Evolutionary conservation across 2,113 vertebrate species (phyloP), one percentile per base, ranked within the genome.

Genomic region (Hymenochirus boettgeri): DNA sequence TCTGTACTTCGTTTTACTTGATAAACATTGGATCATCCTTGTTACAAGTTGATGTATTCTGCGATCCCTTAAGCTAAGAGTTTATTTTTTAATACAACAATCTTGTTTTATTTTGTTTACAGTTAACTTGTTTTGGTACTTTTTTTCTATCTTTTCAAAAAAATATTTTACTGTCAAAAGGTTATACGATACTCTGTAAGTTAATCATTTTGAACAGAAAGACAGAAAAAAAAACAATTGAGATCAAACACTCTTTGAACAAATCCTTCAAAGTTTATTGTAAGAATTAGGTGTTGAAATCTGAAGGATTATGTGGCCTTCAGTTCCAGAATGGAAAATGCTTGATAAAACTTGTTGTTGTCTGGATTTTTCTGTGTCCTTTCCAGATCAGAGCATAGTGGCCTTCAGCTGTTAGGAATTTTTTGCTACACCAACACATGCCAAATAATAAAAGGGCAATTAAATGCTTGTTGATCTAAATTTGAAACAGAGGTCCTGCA

Each of bases 281-380:
- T 57, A 39, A n/a, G 65, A 69, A 69, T 59, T 69, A 69, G 47
- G 57, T 69, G 65, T 60, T 69, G 65, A 60, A 69, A 69, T 58
- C 65, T 53, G 47, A 59, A 58, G 56, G 65, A 69, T 69, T 60
- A 60, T 31, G 65, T 46, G 57, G 47, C 56, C 65, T 69, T 69
- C 56, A 69, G 9, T 29, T 29, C 11, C 48, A 52, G 21, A 26
- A 42, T 24, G 65, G 42, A 12, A 24, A 54, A 21, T 53, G 15
- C 21, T 12, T 69, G 65, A 58, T 69, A 51, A 53, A 60, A 25
- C 18, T 4, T 21, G 13, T 17, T 15, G 33, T 18, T 57, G 52
- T 55, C 46, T 33, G 35, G 57, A 45, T 29, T 33, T 60, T 42
- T 22, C 2, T 3, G 11, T 45, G 24, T 59, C 33, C 46, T 29